These are phyloP conservation scores for Lutraria rhynchaena DNA, from an alignment of 1,140 invertebrate species.

Conservation along the genomic window DNA sequence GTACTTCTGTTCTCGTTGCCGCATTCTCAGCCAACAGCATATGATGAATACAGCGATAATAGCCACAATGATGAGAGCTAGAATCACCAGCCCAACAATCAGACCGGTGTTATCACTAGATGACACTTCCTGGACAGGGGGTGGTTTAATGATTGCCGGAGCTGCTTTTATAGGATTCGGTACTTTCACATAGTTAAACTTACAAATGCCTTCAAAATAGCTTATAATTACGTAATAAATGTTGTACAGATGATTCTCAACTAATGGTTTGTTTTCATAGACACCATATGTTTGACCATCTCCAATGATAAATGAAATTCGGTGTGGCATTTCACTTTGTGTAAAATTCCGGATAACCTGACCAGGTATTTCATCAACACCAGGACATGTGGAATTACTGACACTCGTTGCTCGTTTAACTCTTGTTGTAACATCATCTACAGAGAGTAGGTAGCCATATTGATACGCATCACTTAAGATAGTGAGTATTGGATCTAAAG, in stretches of 20 bases:
- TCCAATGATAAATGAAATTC: constrained; percentile 67
- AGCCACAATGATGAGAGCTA: constrained; percentile 69
- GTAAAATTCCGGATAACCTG: constrained; percentile 62
- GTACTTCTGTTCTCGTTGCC: constrained; percentile 54
- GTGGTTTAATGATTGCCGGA: constrained; percentile 17
- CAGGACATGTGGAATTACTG: constrained; percentile 45
- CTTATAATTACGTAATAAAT: constrained; percentile 75
- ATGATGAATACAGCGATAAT: constrained; percentile 65
- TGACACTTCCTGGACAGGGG: not conserved
- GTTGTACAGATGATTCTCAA: constrained; percentile 63
- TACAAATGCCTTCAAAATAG: constrained; percentile 67
- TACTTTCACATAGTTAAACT: constrained; percentile 66
- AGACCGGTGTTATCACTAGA: constrained; percentile 52
- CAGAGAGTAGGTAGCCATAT: constrained; percentile 61
- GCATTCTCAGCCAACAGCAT: constrained; percentile 60
- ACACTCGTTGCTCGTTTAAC: constrained; percentile 34
- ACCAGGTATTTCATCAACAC: constrained; percentile 59
- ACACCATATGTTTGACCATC: constrained; percentile 65
- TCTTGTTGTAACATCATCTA: constrained; percentile 58
- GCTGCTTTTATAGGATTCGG: constrained; percentile 53
- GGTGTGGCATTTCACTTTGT: constrained; percentile 57
- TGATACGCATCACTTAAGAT: constrained; percentile 61
- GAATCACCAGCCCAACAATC: constrained; percentile 64
- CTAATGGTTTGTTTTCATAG: constrained; percentile 68
- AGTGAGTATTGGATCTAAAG: constrained; percentile 66